These are phyloP conservation scores for Batillaria attramentaria DNA, from an alignment of 1,140 invertebrate species.

Conservation along the genomic window DNA sequence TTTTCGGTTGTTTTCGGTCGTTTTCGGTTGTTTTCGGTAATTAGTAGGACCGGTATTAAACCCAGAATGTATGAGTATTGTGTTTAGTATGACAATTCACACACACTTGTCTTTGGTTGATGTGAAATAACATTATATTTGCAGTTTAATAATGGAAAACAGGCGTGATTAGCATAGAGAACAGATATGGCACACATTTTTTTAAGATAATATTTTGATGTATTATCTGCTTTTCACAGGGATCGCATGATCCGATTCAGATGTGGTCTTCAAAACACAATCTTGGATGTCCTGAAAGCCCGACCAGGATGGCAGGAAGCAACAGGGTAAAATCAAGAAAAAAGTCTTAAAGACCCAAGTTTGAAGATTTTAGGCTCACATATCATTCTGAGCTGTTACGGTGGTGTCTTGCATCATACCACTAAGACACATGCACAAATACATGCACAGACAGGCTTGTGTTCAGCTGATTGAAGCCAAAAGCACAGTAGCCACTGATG, in stretches of 20 bases:
- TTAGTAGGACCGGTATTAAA: background rate
- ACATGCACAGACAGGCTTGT: too few species aligned
- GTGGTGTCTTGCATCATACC: too few species aligned
- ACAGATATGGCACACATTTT: too few species aligned
- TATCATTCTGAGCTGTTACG: background rate
- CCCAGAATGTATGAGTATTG: background rate
- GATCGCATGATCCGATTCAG: conserved; percentile 60
- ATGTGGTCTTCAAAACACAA: conserved; percentile 64
- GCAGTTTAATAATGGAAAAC: too few species aligned
- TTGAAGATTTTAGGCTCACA: background rate
- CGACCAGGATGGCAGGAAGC: conserved; percentile 66
- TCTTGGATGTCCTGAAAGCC: conserved; percentile 64
- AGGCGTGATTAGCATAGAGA: too few species aligned
- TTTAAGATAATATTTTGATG: background rate
- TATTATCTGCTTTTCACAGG: conserved; percentile 15
- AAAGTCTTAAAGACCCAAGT: background rate
- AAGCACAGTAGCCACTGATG: too few species aligned
- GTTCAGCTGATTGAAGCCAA: too few species aligned
- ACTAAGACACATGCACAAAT: too few species aligned
- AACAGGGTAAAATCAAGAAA: conserved; percentile 40
- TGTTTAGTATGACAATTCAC: too few species aligned
- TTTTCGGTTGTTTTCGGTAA: background rate
- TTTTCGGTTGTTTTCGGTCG: too few species aligned
- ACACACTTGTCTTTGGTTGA: too few species aligned
- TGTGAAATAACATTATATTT: too few species aligned